Base-by-base conservation (phyloP, 2,888 invertebrate genomes). In the Campoplex nolae region DNA sequence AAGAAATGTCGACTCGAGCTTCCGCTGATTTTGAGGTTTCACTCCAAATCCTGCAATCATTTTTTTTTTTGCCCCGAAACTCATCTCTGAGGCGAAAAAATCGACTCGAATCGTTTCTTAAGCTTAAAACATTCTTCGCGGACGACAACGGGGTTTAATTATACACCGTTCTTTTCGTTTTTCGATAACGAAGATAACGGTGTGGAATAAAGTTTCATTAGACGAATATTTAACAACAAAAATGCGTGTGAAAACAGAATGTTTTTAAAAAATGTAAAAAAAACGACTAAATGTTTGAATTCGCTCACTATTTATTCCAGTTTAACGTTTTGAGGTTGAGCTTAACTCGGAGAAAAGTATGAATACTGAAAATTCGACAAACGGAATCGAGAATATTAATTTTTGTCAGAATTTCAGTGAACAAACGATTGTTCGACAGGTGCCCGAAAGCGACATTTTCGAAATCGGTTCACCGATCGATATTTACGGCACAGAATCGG, bases 391-490 rank as follows among this genome's bases (percentile, higher is more conserved):
- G 1, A 42, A 42, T 42, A 8, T 45, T 9, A 45, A 45, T 13
- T 11, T 45, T 18, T n/a, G 18, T 18, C 7, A 18, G 18, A 18
- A 38, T 62, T 7, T 0, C 42, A 8, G 16, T 3, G 2, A 54
- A 2, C n/a, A 1, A 32, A 32, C 48, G 2, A 51, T 73, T 73
- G 8, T 1, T 16, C 7, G 2, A 9, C 62, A 97, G 96, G 96
- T 97, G 48, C 97, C 97, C 58, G 95, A 96, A 83, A 96, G 96
- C 89, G 97, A 97, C 93, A 92, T 97, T 86, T 98, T 97, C 91
- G 96, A 97, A 93, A 94, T 96, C 58, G 95, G 95, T 16, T 95
- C 94, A 11, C 93, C 97, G 78, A 97, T 97, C 3, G 95, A 95
- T 68, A 93, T 96, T 16, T 96, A 96, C 89, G 95, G 95, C 81